A percentile compares a stretch with the other conserved stretches of the same genome.
phyloP scores from a whole-genome alignment of 2,888 invertebrate species.

The Silvanus unidentatus region DNA sequence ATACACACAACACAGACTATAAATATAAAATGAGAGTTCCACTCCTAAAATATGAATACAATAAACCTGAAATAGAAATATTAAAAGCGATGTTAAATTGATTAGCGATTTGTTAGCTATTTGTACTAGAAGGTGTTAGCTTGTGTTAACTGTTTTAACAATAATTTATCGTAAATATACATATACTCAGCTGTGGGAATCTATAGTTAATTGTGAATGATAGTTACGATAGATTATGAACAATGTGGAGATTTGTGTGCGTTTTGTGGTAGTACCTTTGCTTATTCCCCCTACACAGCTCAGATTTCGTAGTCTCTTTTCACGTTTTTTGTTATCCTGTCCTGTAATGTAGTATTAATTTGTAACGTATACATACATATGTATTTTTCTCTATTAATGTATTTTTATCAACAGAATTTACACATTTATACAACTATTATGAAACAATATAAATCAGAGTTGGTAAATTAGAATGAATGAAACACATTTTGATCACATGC shows the following conservation, averaged over 20 bases:
- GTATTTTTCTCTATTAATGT: too few relatives aligned
- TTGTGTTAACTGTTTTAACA: constrained; percentile 12
- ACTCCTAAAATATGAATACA: background rate
- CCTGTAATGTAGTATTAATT: constrained; percentile 39
- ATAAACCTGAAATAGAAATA: too few relatives aligned
- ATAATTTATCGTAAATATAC: background rate
- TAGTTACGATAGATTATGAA: background rate
- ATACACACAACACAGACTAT: too few relatives aligned
- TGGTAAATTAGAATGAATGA: too few relatives aligned
- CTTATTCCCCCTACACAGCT: constrained; percentile 55
- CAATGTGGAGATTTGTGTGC: background rate
- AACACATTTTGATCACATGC: constrained; percentile 3
- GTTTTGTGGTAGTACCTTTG: constrained; percentile 46
- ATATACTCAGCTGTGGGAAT: background rate
- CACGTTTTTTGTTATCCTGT: constrained; percentile 49
- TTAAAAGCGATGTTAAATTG: too few relatives aligned
- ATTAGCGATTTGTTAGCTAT: constrained; percentile 6
- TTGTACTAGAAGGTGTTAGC: constrained; percentile 12
- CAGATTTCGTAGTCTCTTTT: constrained; percentile 58
- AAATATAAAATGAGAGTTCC: too few relatives aligned
- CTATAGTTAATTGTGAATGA: background rate
- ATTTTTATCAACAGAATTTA: too few relatives aligned
- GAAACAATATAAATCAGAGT: too few relatives aligned
- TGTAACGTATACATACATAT: background rate
- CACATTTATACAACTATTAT: too few relatives aligned